Base-by-base conservation (phyloP, 2,113 vertebrate species). In the Empidonax traillii region DNA sequence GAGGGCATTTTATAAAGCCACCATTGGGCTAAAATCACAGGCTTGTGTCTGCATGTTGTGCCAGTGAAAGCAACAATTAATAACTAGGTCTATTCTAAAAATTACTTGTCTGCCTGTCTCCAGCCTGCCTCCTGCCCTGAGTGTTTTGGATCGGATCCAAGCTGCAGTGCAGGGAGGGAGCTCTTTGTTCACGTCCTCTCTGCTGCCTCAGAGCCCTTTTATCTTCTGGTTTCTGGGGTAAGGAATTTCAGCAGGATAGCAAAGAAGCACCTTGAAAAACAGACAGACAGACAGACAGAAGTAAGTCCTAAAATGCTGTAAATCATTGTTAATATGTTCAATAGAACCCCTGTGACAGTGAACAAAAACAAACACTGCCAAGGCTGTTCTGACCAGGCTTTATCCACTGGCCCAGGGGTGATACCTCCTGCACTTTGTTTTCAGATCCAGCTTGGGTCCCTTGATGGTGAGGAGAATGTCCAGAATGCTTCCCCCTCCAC, bases 131-230 rank as follows among this genome's bases (percentile, higher is more conserved):
- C 62, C 89, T 87, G 91, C 82, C 69, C 74, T 3, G 35, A 71
- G 71, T 21, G 82, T 12, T 44, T 49, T 96, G 96, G 96, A 94
- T 63, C 33, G 5, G 5, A 23, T 93, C 94, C 96, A 97, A 96
- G 88, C 94, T 96, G 93, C 96, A 95, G 47, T 96, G 95, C 95
- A 72, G 94, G 35, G 68, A 65, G 55, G 92, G 85, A 92, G 93
- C 71, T 86, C 95, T 96, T 97, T 97, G 96, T 96, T 94, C 91
- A 2, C 3, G 2, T 73, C 73, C 89, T 30, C 67, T 43, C 80
- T 67, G 83, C 84, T 90, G 82, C 21, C 1, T 51, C 85, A 14
- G 33, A 90, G 85, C 74, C 1, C 8, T 2, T 72, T 24, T 7
- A 35, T 62, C 58, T 9, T 33, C 19, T 61, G 56, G 33, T 39